Conservation (phyloP, 2,888 invertebrate genomes). For the Meandrusa payeni region DNA sequence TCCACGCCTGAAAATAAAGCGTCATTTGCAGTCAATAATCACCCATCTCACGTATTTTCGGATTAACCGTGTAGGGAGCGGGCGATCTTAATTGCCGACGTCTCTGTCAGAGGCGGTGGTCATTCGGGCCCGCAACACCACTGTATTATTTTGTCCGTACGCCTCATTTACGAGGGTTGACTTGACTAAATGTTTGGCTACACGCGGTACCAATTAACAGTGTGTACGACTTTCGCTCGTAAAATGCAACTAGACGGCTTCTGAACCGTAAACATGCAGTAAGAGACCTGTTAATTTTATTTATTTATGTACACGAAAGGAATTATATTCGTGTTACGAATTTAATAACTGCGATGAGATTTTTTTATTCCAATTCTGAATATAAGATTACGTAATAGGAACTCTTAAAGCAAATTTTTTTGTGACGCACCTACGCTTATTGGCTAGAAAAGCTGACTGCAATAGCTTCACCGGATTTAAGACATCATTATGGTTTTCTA, state of each 20-base stretch:
- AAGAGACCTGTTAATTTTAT: too few relatives aligned
- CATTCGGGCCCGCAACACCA: slow-evolving; percentile 60
- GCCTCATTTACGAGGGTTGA: slow-evolving; percentile 64
- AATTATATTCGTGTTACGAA: too few relatives aligned
- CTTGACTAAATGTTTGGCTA: slow-evolving; percentile 49
- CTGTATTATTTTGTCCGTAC: slow-evolving; percentile 67
- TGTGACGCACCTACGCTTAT: too few relatives aligned
- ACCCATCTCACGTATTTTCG: slow-evolving; percentile 74
- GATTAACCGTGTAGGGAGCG: slow-evolving; percentile 74
- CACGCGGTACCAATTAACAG: slow-evolving; percentile 23
- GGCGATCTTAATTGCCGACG: slow-evolving; percentile 73
- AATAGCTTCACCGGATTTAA: too few relatives aligned
- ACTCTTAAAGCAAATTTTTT: too few relatives aligned
- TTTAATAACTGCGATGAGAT: too few relatives aligned
- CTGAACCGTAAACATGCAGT: slow-evolving; percentile 8
- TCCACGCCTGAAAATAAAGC: slow-evolving; percentile 53
- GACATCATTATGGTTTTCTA: too few relatives aligned
- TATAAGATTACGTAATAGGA: too few relatives aligned
- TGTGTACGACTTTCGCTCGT: slow-evolving; percentile 5
- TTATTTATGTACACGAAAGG: too few relatives aligned
- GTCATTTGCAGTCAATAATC: slow-evolving; percentile 70
- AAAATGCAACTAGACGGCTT: slow-evolving; percentile 35
- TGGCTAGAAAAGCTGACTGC: too few relatives aligned
- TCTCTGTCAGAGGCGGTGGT: slow-evolving; percentile 59
- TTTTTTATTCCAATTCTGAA: too few relatives aligned